Evolutionary conservation across 2,888 invertebrate genomes (phyloP).

Genomic region (Mayetiola destructor): DNA sequence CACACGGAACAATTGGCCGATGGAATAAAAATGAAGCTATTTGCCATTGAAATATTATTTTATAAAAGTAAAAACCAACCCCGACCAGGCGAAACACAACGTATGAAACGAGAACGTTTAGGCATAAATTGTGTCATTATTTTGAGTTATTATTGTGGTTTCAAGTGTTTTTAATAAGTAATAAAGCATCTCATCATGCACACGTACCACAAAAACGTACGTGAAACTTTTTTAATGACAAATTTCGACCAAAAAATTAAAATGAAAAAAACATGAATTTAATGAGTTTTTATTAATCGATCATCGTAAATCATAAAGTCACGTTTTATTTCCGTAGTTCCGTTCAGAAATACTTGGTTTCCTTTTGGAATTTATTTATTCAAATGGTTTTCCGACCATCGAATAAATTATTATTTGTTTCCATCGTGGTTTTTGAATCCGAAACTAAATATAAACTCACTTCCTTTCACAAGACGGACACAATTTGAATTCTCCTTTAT

Average conservation of each 20-base stretch:
- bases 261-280: neutral
- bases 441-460: too few relatives aligned
- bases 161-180: conserved; percentile 1
- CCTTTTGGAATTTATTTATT: too few relatives aligned
- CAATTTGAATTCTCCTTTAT: too few relatives aligned
- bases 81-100: neutral
- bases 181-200: neutral
- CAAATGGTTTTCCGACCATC: too few relatives aligned
- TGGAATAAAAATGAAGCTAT: neutral
- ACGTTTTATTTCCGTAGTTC: neutral
- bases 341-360: too few relatives aligned
- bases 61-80: neutral
- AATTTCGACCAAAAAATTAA: neutral
- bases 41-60: neutral
- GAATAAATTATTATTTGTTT: too few relatives aligned
- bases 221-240: neutral
- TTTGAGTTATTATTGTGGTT: neutral
- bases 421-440: too few relatives aligned
- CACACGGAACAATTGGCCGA: neutral
- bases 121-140: conserved; percentile 5
- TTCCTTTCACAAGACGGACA: too few relatives aligned
- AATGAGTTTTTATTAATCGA: conserved; percentile 6
- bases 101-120: neutral
- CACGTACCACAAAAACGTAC: neutral
- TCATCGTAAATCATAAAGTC: conserved; percentile 4